Base-by-base conservation (phyloP, 2,888 invertebrate species). In the Drosophila rubida region DNA sequence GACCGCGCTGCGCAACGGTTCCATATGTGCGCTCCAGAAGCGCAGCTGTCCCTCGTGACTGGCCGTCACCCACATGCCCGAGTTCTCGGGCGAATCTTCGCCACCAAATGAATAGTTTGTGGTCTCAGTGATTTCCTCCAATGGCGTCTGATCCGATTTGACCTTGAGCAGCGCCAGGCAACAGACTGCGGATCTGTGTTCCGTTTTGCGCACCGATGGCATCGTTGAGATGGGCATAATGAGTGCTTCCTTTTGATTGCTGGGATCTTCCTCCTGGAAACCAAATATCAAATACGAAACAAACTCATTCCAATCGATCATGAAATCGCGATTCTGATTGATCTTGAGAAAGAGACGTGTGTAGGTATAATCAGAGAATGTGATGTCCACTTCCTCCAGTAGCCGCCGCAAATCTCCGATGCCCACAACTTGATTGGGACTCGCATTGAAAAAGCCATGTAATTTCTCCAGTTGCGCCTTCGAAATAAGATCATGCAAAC, bases 1-100 rank as follows among this genome's bases (percentile, higher is more conserved):
- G 78, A 92, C 93, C 0, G 94, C 94, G 9, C 93, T 94, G 59
- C 95, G 93, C 74, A 94, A 92, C 51, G 94, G 92, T n/a, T 93
- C 93, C 93, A 96, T 94, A 80, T 95, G 94, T 13, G 95, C 91
- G 0, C 95, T 94, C 96, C 96, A 97, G 91, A 96, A 95, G 90
- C 95, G 95, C 75, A 97, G 93, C 79, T 93, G 92, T 0, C 97
- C 97, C 86, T 96, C 96, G 76, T 94, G 94, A 82, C 96, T 96
- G 27, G 94, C 94, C 0, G 96, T 95, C 69, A 96, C 90, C 91
- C 96, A 96, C 78, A 93, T 93, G 42, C 96, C 96, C 63, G 94
- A 94, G 71, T 93, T 93, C 70, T 94, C 89, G 0, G 75, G 75
- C 4, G 82, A 75, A 49, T 90, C 90, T 32, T 87, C 82, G 8